phyloP scores from a whole-genome alignment of 2,113 vertebrate genomes.

The Brienomyrus brachyistius region DNA sequence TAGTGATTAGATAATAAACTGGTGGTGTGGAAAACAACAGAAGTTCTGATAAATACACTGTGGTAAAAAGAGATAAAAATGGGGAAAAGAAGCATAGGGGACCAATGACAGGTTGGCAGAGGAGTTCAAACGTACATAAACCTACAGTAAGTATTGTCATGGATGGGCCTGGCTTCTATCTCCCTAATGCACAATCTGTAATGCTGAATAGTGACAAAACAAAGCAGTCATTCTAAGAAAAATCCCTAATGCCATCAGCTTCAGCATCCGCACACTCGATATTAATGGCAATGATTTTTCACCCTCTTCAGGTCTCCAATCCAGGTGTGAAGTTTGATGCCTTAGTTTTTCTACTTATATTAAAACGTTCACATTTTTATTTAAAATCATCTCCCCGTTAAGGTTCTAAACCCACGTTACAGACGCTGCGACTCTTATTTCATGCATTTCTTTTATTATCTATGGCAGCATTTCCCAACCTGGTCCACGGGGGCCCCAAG shows the following conservation, averaged over 20 bases:
- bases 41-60: not conserved
- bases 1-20: not conserved
- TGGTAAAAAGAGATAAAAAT: not conserved
- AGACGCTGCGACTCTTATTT: not conserved
- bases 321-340: not conserved
- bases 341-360: not conserved
- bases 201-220: not conserved
- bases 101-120: not conserved
- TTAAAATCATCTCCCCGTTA: not conserved
- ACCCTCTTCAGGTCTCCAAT: not conserved
- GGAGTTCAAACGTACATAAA: not conserved
- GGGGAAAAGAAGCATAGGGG: not conserved
- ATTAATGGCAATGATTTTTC: not conserved
- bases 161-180: not conserved
- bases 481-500: not conserved
- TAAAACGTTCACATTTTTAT: not conserved
- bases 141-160: not conserved
- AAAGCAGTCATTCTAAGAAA: not conserved
- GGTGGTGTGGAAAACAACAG: not conserved
- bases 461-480: not conserved
- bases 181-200: not conserved
- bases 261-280: not conserved
- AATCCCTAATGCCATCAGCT: not conserved
- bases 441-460: not conserved
- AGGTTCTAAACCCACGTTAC: not conserved